Evolutionary conservation across 2,113 vertebrate genomes (phyloP).

Genomic region (Collichthys lucidus): DNA sequence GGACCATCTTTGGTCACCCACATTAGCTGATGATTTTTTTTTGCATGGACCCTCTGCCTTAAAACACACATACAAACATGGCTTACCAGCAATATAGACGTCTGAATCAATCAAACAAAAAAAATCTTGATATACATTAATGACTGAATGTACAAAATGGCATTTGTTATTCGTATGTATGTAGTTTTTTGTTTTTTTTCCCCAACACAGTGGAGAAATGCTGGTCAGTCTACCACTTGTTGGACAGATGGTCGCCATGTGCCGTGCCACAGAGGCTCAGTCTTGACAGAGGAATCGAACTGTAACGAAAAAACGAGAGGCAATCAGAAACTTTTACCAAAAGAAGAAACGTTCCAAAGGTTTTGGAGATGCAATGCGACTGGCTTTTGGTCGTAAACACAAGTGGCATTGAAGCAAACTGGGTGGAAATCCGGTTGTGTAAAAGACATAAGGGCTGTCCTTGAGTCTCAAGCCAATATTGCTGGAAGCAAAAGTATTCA

Average conservation of each 20-base stretch:
- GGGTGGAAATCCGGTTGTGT: neutral
- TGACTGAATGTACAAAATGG: constrained; percentile 58
- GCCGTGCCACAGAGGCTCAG: neutral
- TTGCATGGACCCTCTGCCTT: constrained; percentile 81
- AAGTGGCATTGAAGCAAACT: constrained; percentile 15
- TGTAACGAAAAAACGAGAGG: constrained; percentile 5
- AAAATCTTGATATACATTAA: neutral
- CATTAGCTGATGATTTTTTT: constrained; percentile 59
- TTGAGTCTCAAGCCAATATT: neutral
- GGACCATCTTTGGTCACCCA: constrained; percentile 42
- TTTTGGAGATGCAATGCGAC: neutral
- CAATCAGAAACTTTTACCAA: constrained; percentile 27
- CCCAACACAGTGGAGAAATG: constrained; percentile 40
- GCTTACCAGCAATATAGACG: constrained; percentile 46
- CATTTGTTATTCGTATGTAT: constrained; percentile 34
- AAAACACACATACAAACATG: constrained; percentile 54
- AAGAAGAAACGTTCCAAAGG: constrained; percentile 11
- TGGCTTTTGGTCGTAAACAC: neutral
- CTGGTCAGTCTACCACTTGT: constrained; percentile 44
- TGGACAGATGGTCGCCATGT: constrained; percentile 14
- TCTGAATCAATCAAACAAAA: constrained; percentile 36
- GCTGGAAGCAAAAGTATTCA: neutral
- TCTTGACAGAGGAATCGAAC: neutral
- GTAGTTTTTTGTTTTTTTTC: constrained; percentile 4
- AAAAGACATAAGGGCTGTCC: neutral